Evolutionary conservation across 2,888 invertebrate genomes (phyloP), one percentile per base, ranked within the genome.

Genomic region (Orthosia gothica): DNA sequence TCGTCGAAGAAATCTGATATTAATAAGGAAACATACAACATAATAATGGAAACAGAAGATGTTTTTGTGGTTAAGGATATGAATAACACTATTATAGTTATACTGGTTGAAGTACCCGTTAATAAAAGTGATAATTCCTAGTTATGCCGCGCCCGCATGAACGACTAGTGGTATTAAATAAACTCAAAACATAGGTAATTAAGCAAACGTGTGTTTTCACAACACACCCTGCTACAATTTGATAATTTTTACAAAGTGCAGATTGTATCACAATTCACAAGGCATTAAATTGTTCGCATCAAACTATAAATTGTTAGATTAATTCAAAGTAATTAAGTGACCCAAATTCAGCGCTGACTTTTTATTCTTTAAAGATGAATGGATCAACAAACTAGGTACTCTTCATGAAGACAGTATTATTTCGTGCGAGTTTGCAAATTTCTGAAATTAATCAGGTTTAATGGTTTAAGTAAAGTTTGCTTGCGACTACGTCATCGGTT

Each of bases 1-100:
- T 83, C 82, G 87, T 86, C 86, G 75, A 82, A 65, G 69, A 77
- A 71, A 79, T 74, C 61, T 16, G 66, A 76, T 87, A 75, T 63
- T 45, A 84, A 62, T 62, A 12, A 69, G 49, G 54, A 70, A 57
- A 59, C 16, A 40, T 40, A 54, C 59, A 65, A 67, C 70, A 61
- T 76, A 71, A 55, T 65, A 50, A 55, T 67, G 32, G 55, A 52
- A 57, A 65, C 68, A 65, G 12, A 23, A 79, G 15, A 67, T 70
- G 15, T 66, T 26, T 61, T 59, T 50, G 62, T n/a, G 49, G 50
- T 66, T 55, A 59, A 83, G n/a, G 54, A 67, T 69, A 65, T 50
- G 59, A 58, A 59, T 55, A 83, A 52, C 7, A 23, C 40, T 40
- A 54, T 57, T 52, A 49, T 65, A 5, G 18, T 59, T 54, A 52